Evolutionary conservation across 2,113 vertebrate genomes (phyloP).

Genomic region (Dinomys branickii): DNA sequence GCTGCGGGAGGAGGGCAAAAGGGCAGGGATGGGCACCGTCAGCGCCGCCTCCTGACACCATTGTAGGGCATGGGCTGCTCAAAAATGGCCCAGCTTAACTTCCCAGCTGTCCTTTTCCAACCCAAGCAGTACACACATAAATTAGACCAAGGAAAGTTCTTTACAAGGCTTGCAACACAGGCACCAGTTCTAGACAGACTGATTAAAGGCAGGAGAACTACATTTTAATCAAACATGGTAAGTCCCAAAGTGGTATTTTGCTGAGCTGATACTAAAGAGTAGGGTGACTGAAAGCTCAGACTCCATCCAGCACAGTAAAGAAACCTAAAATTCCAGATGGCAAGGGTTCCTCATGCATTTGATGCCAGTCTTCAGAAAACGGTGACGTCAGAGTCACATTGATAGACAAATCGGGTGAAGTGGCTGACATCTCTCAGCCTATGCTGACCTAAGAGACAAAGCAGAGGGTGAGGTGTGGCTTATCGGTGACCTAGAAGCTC

Average conservation of each 20-base stretch:
- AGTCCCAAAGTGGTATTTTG: not conserved
- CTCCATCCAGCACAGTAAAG: not conserved
- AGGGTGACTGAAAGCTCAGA: not conserved
- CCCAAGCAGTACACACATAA: constrained; percentile 4
- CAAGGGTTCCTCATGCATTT: constrained; percentile 46
- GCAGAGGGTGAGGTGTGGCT: constrained; percentile 51
- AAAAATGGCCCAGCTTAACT: not conserved
- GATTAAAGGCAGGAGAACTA: constrained; percentile 37
- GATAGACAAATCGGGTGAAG: not conserved
- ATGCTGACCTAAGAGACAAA: constrained; percentile 1
- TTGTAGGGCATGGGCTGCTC: not conserved
- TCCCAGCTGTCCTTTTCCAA: constrained; percentile 39
- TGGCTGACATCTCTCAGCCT: not conserved
- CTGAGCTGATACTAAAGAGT: constrained; percentile 13
- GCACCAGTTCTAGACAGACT: constrained; percentile 16
- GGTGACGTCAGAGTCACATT: constrained; percentile 42
- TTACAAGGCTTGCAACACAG: constrained; percentile 29
- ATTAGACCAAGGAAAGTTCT: constrained; percentile 41
- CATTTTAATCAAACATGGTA: not conserved
- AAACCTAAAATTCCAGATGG: constrained; percentile 36
- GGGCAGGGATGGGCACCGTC: not conserved
- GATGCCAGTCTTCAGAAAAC: constrained; percentile 46
- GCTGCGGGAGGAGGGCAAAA: not conserved
- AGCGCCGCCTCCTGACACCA: too few relatives aligned
- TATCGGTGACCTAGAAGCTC: not conserved